A percentile compares a stretch with the other conserved stretches of the same genome.
Conservation (phyloP, 1,140 invertebrate species). For the Stegodyphus mimosarum region DNA sequence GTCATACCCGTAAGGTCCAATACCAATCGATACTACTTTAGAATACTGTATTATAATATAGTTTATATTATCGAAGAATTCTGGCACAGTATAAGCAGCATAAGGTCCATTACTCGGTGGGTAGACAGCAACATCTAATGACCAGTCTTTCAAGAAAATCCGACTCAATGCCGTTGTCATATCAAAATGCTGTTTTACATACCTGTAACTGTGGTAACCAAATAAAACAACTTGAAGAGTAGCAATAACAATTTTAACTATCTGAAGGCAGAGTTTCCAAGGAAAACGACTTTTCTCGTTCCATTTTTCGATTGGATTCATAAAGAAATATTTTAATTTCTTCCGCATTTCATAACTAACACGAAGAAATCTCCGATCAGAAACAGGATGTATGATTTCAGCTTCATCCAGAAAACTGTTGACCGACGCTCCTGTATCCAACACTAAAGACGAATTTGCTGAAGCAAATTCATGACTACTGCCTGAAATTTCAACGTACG, state of each 20-base stretch:
- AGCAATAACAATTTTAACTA: slow-evolving; percentile 96
- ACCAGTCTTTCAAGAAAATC: slow-evolving; percentile 80
- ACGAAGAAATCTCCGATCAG: neutral
- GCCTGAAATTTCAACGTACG: slow-evolving; percentile 35
- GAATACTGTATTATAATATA: slow-evolving; percentile 86
- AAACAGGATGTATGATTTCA: slow-evolving; percentile 20
- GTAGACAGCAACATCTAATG: slow-evolving; percentile 91
- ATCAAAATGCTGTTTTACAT: slow-evolving; percentile 62
- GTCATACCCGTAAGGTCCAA: slow-evolving; percentile 88
- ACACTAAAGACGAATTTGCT: neutral
- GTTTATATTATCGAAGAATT: slow-evolving; percentile 87
- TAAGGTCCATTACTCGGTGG: slow-evolving; percentile 90
- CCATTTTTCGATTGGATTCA: slow-evolving; percentile 99
- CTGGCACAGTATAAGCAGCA: slow-evolving; percentile 86
- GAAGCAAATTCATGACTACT: neutral
- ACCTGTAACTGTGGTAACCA: slow-evolving; percentile 85
- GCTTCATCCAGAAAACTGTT: slow-evolving; percentile 53
- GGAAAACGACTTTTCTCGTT: slow-evolving; percentile 89
- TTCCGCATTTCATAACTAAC: slow-evolving; percentile 73
- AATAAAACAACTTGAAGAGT: slow-evolving; percentile 93
- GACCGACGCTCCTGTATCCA: neutral
- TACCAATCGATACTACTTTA: slow-evolving; percentile 79
- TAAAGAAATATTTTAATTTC: slow-evolving; percentile 93
- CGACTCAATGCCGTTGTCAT: slow-evolving; percentile 86
- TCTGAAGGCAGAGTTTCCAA: slow-evolving; percentile 94